Evolutionary conservation across 2,113 vertebrate genomes (phyloP).

Genomic region (Anhinga anhinga): DNA sequence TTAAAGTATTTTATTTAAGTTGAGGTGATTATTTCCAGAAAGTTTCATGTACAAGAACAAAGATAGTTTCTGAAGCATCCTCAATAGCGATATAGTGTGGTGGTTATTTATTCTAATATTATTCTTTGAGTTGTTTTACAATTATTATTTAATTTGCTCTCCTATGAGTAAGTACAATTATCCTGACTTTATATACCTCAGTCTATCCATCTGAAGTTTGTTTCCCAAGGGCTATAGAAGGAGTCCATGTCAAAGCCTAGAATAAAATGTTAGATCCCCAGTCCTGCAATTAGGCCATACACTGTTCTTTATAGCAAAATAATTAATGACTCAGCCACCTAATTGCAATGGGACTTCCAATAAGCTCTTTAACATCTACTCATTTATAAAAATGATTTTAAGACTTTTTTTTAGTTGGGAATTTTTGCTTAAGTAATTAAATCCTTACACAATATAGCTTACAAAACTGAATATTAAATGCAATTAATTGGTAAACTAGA

Average conservation of each 20-base stretch:
- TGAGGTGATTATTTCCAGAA: neutral
- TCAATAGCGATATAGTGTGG: neutral
- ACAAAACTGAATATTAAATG: conserved; percentile 31
- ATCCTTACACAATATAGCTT: conserved; percentile 18
- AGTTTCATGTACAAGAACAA: neutral
- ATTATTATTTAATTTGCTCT: conserved; percentile 39
- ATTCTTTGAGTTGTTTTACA: neutral
- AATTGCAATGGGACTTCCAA: conserved; percentile 41
- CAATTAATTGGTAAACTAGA: neutral
- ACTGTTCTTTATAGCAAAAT: conserved; percentile 5
- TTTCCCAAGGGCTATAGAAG: conserved; percentile 19
- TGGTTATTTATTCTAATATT: conserved; percentile 25
- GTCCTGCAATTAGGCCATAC: conserved; percentile 27
- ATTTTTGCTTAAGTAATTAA: conserved; percentile 31
- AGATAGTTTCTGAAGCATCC: neutral
- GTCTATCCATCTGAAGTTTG: neutral
- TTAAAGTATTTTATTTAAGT: neutral
- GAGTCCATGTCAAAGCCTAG: neutral
- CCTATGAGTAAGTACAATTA: conserved; percentile 37
- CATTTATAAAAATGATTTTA: conserved; percentile 1
- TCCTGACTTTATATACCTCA: neutral
- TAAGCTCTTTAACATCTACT: conserved; percentile 7
- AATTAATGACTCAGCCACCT: conserved; percentile 42
- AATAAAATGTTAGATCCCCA: conserved; percentile 18
- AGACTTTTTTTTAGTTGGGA: neutral